Evolutionary conservation across 2,797 vertebrate species (phyloP).

Genomic region (Amphiprion clarkii): DNA sequence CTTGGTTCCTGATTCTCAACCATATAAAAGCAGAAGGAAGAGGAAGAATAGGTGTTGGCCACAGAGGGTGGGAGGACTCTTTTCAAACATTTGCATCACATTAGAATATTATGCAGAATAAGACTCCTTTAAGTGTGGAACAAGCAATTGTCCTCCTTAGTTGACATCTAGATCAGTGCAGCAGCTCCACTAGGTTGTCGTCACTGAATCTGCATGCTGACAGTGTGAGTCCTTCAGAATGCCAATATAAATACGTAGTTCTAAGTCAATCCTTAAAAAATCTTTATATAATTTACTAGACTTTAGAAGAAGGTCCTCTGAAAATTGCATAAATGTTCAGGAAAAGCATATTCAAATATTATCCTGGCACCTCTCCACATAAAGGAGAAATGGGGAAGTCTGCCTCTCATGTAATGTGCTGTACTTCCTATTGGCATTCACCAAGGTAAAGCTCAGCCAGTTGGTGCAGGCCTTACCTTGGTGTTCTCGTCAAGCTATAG

Average conservation of each 20-base stretch:
- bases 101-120: conserved; percentile 6
- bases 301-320: conserved; percentile 35
- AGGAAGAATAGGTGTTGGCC: no score
- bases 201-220: conserved; percentile 43
- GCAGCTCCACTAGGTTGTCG: conserved; percentile 21
- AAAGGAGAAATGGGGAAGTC: conserved; percentile 58
- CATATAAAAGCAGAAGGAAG: no score
- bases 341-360: conserved; percentile 39
- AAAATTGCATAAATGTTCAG: conserved; percentile 42
- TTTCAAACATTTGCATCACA: background rate
- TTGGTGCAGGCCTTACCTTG: conserved; percentile 3
- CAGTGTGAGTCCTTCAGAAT: conserved; percentile 46
- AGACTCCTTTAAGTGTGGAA: conserved; percentile 11
- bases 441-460: conserved; percentile 25
- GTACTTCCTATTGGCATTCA: conserved; percentile 3
- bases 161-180: background rate
- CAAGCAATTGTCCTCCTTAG: background rate
- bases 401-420: background rate
- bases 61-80: no score
- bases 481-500: conserved; percentile 81
- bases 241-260: conserved; percentile 56
- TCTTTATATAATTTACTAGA: conserved; percentile 60
- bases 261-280: conserved; percentile 26
- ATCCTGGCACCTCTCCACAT: conserved; percentile 54
- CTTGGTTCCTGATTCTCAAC: no score